Conservation (phyloP, 2,888 invertebrate species). For the Scaptomyza cyrtandrae region DNA sequence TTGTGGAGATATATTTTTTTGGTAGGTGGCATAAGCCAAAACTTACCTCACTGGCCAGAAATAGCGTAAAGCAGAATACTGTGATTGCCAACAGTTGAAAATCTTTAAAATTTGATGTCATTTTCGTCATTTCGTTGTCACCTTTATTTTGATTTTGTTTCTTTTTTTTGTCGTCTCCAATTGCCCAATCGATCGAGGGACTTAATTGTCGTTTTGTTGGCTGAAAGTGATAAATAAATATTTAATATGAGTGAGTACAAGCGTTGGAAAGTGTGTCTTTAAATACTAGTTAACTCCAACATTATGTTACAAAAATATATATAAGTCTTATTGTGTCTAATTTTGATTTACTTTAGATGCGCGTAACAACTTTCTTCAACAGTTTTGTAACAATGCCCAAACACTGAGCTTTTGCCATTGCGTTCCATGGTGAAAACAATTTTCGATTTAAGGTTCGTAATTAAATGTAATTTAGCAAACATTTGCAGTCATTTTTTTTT, state of each 20-base stretch:
- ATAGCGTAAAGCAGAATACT: slow-evolving; percentile 64
- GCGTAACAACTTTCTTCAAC: slow-evolving; percentile 56
- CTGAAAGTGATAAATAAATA: slow-evolving; percentile 64
- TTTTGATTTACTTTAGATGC: slow-evolving; percentile 32
- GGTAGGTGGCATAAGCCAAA: neutral
- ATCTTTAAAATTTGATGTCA: slow-evolving; percentile 48
- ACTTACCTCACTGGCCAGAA: slow-evolving; percentile 72
- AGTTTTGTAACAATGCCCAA: slow-evolving; percentile 22
- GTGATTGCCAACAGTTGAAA: slow-evolving; percentile 57
- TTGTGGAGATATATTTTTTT: neutral
- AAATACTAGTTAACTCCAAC: slow-evolving; percentile 59
- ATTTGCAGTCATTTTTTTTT: slow-evolving; percentile 25
- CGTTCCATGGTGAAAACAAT: slow-evolving; percentile 57
- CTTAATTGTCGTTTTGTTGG: slow-evolving; percentile 22
- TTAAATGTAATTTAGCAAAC: slow-evolving; percentile 68
- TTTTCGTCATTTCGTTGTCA: slow-evolving; percentile 38
- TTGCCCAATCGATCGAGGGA: slow-evolving; percentile 38
- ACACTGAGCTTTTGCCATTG: slow-evolving; percentile 10
- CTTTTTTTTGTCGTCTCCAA: slow-evolving; percentile 9
- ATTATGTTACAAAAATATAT: slow-evolving; percentile 18
- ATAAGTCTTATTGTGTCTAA: slow-evolving; percentile 41
- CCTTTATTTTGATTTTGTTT: slow-evolving; percentile 6
- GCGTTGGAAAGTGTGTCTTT: slow-evolving; percentile 43
- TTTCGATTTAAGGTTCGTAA: slow-evolving; percentile 58
- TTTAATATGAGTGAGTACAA: slow-evolving; percentile 17